These are phyloP conservation scores for Acanthacorydalis orientalis DNA, from an alignment of 2,888 invertebrate genomes.

Conservation along the genomic window DNA sequence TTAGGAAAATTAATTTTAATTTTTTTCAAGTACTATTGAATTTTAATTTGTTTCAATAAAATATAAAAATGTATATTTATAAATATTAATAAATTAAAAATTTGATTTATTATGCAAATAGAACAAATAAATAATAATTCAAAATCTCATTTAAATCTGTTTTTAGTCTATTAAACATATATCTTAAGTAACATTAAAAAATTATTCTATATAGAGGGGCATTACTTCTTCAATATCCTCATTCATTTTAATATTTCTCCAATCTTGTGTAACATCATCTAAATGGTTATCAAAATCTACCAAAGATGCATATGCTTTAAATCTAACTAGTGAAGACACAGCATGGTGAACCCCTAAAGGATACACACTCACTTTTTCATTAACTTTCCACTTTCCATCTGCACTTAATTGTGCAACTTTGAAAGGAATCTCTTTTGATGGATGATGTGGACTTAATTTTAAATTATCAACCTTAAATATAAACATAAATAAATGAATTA, in stretches of 20 bases:
- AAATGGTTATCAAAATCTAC: slow-evolving; percentile 95
- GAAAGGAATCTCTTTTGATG: slow-evolving; percentile 41
- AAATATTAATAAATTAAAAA: too few species aligned
- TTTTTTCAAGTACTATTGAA: too few species aligned
- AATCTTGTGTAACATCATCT: slow-evolving; percentile 77
- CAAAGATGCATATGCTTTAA: slow-evolving; percentile 57
- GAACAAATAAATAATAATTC: too few species aligned
- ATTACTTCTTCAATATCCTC: slow-evolving; percentile 31
- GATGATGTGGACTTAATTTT: slow-evolving; percentile 47
- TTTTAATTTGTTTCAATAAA: too few species aligned
- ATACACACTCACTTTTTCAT: slow-evolving; percentile 30
- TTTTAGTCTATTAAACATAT: too few species aligned
- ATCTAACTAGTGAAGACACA: slow-evolving; percentile 54
- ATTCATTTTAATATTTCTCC: slow-evolving; percentile 63
- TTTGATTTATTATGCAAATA: too few species aligned
- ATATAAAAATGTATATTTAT: too few species aligned
- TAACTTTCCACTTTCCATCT: slow-evolving; percentile 63
- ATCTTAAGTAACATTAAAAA: too few species aligned
- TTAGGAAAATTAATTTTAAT: too few species aligned
- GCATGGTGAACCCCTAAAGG: slow-evolving; percentile 37
- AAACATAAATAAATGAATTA: not conserved
- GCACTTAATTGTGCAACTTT: slow-evolving; percentile 49
- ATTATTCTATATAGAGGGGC: slow-evolving; percentile 7
- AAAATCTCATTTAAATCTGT: too few species aligned
- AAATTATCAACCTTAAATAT: slow-evolving; percentile 59